Base-by-base conservation (phyloP, 2,797 vertebrate genomes). In the Sebastes cheni region DNA sequence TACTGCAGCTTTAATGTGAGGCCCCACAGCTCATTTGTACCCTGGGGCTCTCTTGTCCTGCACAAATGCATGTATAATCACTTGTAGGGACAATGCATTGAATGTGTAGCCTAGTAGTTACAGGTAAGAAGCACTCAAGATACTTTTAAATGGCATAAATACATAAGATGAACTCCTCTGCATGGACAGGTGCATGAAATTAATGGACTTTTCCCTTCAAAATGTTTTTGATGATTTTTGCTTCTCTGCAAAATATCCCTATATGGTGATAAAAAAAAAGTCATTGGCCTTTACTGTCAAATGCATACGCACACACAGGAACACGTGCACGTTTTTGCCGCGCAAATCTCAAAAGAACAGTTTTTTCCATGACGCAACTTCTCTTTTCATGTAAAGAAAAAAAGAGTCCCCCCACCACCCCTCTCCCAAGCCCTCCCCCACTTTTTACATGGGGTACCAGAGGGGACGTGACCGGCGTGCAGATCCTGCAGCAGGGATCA, bases 311-410 rank as follows among this genome's bases (percentile, higher is more conserved):
- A 20, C 68, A 18, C 16, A 55, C 29, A 9, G 1, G 22, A 50
- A 36, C 79, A 62, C 42, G 25, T 27, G 78, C 84, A 86, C 86
- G 76, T 82, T 82, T 90, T 84, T 89, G 77, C 83, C 77, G 86
- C 86, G 58, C 62, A 74, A 83, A 87, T 82, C 71, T 83, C 75
- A 79, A 87, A 50, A 91, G 85, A 90, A 83, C 69, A 56, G 86
- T 94, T 95, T 93, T 96, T 96, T 96, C 95, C 95, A 95, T 96
- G 95, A 96, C 95, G 95, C 92, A 94, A 95, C 89, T 91, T 89
- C 66, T 91, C 95, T 94, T 95, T 96, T 96, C 92, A 95, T 90
- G 89, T 90, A 84, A 85, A 32, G 30, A 8, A 20, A 76, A 79
- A 67, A 72, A 85, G 88, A 75, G 61, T 34, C 27, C 85, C 82